Evolutionary conservation across 2,797 vertebrate genomes (phyloP), one percentile per base, ranked within the genome.

Genomic region (Melopsittacus undulatus): DNA sequence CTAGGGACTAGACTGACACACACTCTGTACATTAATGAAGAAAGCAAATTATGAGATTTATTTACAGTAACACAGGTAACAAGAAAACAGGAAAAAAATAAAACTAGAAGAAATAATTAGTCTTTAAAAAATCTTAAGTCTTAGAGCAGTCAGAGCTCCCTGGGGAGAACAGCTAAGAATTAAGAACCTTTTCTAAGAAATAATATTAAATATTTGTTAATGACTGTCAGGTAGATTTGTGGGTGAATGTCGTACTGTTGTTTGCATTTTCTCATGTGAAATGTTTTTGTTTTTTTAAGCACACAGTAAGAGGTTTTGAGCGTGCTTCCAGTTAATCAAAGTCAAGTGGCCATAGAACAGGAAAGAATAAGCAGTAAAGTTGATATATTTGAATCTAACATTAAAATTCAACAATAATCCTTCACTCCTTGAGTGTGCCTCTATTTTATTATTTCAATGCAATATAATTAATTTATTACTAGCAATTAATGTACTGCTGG

Each of bases 391-490:
- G 79, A 96, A 91, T 84, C 90, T 83, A 90, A 64, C 49, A 92
- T 94, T 96, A 93, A 97, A 95, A 96, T 96, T 96, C 80, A 92
- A 93, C 49, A 94, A 93, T 95, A 96, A 94, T 88, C 59, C 34
- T 95, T 96, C 68, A 80, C 5, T 93, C 19, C 75, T 82, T 90
- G 93, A 91, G 40, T 52, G 45, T 94, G 68, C 11, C 48, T 95
- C 80, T 92, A 63, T 91, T 80, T 97, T 90, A 92, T 89, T 91
- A 94, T 95, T 95, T 96, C 87, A 93, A 38, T 92, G 86, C 30
- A 79, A 75, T 77, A 49, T 83, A 95, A 97, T 97, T 96, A 97
- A 97, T 96, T 96, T 97, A 93, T 96, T 96, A 90, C 46, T 36
- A 90, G 68, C 59, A 97, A 62, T 97, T 91, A 96, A 93, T 0